A percentile compares a stretch with the other conserved stretches of the same genome.
Conservation (phyloP, 1,140 invertebrate species). For the Danaus plexippus region DNA sequence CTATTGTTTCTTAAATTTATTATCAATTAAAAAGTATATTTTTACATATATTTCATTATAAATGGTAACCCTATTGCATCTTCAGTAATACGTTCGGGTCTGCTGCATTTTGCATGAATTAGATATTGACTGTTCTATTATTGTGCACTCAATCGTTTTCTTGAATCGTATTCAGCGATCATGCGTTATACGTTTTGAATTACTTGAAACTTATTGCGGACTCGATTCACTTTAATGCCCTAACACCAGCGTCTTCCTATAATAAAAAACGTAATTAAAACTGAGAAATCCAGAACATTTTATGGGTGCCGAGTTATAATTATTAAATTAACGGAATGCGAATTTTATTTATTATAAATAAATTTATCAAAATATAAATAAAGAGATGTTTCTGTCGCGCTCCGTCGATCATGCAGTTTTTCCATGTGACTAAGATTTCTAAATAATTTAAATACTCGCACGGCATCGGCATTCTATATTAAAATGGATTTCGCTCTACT, state of each 20-base stretch:
- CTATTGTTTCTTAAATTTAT: no score
- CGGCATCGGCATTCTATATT: conserved; percentile 23
- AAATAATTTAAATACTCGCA: conserved; percentile 69
- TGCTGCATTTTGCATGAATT: conserved; percentile 40
- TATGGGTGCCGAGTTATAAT: no score
- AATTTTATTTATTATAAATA: conserved; percentile 2
- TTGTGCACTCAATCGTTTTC: conserved; percentile 29
- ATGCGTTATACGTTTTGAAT: conserved; percentile 2
- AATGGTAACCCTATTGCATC: conserved; percentile 26
- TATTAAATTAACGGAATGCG: no score
- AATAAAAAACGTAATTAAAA: no score
- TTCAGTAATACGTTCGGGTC: conserved; percentile 28
- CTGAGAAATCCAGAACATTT: no score
- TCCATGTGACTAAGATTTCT: conserved; percentile 64
- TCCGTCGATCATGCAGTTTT: conserved; percentile 58
- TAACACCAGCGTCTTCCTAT: no score
- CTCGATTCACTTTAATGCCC: no score
- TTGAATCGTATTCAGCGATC: conserved; percentile 19
- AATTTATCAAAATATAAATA: conserved; percentile 17
- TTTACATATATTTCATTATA: background rate
- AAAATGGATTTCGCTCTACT: no score
- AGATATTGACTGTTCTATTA: conserved; percentile 34
- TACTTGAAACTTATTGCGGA: no score
- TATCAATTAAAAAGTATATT: no score
- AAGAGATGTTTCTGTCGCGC: conserved; percentile 21